Percentiles rank a stretch among this genome's conserved stretches.
Evolutionary conservation across 2,113 vertebrate genomes (phyloP).

Genomic region (Gavialis gangeticus): DNA sequence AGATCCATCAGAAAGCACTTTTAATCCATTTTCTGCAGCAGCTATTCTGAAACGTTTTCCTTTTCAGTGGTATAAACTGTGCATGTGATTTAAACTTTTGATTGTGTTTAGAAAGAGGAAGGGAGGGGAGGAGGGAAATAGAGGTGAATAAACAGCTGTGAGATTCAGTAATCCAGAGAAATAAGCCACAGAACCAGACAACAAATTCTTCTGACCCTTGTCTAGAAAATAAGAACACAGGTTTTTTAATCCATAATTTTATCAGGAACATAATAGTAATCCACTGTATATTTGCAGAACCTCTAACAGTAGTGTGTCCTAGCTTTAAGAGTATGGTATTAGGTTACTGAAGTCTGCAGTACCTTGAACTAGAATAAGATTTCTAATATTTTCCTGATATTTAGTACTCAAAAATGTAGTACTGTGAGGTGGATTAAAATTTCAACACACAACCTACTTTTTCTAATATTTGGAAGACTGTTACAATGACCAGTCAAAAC

Average conservation of each 20-base stretch:
- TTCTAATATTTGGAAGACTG: background rate
- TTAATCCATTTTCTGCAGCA: background rate
- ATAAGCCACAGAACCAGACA: background rate
- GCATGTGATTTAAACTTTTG: background rate
- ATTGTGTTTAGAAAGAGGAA: background rate
- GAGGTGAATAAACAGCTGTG: background rate
- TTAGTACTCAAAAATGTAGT: background rate
- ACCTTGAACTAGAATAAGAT: background rate
- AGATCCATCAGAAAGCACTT: background rate
- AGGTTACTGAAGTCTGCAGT: background rate
- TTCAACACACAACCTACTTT: background rate
- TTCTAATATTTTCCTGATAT: background rate
- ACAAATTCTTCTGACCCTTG: background rate
- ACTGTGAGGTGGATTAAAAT: background rate
- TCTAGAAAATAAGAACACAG: background rate
- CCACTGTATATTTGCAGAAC: background rate
- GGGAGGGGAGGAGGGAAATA: background rate
- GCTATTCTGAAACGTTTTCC: background rate
- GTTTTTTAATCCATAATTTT: background rate
- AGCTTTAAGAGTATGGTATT: background rate
- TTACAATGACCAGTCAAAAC: slow-evolving; percentile 7
- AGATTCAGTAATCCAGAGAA: background rate
- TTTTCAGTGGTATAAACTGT: background rate
- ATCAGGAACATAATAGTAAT: background rate
- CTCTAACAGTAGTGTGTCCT: background rate